Percentiles rank a stretch among this genome's conserved stretches.
Evolutionary conservation across 53 echinoderm and acorn worm species (phyloP).

Genomic region (Luidia sarsii): DNA sequence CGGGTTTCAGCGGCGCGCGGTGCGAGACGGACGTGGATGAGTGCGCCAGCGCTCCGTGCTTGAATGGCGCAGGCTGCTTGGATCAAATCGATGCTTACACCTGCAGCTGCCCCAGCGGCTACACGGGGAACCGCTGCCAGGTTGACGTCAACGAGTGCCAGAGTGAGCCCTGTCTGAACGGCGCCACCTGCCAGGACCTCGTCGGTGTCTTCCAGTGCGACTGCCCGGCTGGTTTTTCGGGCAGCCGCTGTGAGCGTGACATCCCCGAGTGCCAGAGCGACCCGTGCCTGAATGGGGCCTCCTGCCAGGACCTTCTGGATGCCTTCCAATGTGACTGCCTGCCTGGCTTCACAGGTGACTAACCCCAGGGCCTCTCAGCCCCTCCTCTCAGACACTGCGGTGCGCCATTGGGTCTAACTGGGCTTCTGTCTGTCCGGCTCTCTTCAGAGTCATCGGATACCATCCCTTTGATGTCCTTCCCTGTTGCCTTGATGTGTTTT

Average conservation of each 20-base stretch:
- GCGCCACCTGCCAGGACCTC: constrained; percentile 45
- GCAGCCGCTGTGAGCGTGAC: constrained; percentile 55
- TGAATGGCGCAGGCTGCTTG: constrained; percentile 54
- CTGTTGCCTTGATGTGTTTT: no score
- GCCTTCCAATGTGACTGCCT: constrained; percentile 61
- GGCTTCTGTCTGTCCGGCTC: no score
- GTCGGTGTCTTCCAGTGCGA: constrained; percentile 56
- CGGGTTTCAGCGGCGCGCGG: constrained; percentile 54
- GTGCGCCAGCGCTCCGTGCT: constrained; percentile 66
- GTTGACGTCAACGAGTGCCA: constrained; percentile 66
- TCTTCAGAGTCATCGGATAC: no score
- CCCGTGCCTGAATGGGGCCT: constrained; percentile 65
- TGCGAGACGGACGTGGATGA: constrained; percentile 66
- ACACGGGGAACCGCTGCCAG: constrained; percentile 41
- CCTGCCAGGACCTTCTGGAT: constrained; percentile 59
- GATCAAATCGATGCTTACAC: constrained; percentile 53
- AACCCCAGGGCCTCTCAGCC: no score
- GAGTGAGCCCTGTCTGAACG: constrained; percentile 62
- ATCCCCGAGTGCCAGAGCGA: constrained; percentile 64
- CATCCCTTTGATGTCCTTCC: no score
- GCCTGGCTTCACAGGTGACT: constrained; percentile 59
- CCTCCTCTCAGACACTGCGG: constrained; percentile 57
- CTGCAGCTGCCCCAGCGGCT: constrained; percentile 61
- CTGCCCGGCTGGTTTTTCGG: constrained; percentile 62
- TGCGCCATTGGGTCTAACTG: constrained; percentile 50